phyloP scores from a whole-genome alignment of 2,113 vertebrate genomes.

The Pantherophis guttatus region DNA sequence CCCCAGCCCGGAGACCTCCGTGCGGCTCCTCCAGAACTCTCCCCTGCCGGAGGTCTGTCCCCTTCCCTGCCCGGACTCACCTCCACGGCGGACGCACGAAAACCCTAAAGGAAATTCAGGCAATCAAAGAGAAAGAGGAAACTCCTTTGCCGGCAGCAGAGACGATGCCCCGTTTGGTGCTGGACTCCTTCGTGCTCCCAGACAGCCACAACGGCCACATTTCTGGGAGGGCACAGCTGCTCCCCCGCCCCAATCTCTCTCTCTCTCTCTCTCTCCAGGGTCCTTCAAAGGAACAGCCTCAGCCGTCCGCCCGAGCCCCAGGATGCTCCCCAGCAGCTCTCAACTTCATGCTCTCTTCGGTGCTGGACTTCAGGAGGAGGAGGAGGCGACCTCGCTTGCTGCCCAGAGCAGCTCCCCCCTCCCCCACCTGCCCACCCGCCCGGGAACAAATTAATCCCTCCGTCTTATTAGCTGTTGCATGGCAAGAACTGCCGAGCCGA shows the following conservation, averaged over 20 bases:
- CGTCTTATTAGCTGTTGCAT: conserved; percentile 60
- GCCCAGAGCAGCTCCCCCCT: not conserved
- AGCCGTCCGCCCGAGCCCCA: not conserved
- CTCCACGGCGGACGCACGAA: conserved; percentile 66
- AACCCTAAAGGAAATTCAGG: conserved; percentile 40
- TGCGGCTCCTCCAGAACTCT: not conserved
- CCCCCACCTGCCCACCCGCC: not conserved
- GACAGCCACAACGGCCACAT: conserved; percentile 36
- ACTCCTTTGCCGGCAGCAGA: not conserved
- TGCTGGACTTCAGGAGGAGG: conserved; percentile 44
- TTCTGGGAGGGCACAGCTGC: conserved; percentile 42
- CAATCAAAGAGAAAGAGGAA: conserved; percentile 50
- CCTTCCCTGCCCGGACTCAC: conserved; percentile 63
- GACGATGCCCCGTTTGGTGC: not conserved
- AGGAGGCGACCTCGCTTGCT: not conserved
- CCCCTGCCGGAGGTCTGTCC: not conserved
- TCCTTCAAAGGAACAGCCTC: not conserved
- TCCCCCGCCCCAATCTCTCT: not conserved
- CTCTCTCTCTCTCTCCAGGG: too few relatives aligned
- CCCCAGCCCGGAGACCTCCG: conserved; percentile 6
- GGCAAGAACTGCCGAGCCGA: conserved; percentile 36
- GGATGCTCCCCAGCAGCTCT: conserved; percentile 47
- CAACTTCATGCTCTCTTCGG: conserved; percentile 68
- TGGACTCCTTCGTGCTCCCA: not conserved
- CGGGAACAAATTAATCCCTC: conserved; percentile 42